Evolutionary conservation across 2,888 invertebrate species (phyloP).

Genomic region (Amphipyra tragopoginis): DNA sequence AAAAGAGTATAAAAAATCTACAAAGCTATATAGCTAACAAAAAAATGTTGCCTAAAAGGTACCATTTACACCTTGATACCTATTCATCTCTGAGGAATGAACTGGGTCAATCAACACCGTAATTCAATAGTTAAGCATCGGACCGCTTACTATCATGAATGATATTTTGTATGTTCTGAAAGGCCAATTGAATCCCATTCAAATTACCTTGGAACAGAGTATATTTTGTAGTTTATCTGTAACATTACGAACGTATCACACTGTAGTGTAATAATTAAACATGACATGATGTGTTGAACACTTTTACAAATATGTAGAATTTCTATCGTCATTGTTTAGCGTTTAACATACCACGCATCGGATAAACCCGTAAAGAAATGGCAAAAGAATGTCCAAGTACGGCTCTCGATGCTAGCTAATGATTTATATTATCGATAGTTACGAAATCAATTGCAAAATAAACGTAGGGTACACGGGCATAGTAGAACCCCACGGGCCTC

Average conservation of each 20-base stretch:
- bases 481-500: slow-evolving; percentile 79
- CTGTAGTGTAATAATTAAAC: no score
- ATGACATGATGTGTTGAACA: slow-evolving; percentile 7
- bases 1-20: slow-evolving; percentile 1
- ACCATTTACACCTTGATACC: slow-evolving; percentile 35
- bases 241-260: slow-evolving; percentile 8
- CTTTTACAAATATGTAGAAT: neutral
- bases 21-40: slow-evolving; percentile 6
- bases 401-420: neutral
- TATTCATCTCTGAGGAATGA: slow-evolving; percentile 35
- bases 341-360: neutral
- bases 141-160: slow-evolving; percentile 25
- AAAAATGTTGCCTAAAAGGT: slow-evolving; percentile 23
- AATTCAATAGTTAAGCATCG: slow-evolving; percentile 18
- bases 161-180: slow-evolving; percentile 33
- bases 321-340: neutral
- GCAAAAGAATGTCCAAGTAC: neutral
- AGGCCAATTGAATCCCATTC: slow-evolving; percentile 41
- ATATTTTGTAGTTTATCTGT: slow-evolving; percentile 19
- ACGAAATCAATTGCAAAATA: slow-evolving; percentile 62
- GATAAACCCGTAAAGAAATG: neutral
- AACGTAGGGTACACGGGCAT: slow-evolving; percentile 65
- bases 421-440: slow-evolving; percentile 40
- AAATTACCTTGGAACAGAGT: slow-evolving; percentile 12
- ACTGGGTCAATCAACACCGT: slow-evolving; percentile 40